Conservation (phyloP, 2,797 vertebrate species). For the Malacoraja senta region DNA sequence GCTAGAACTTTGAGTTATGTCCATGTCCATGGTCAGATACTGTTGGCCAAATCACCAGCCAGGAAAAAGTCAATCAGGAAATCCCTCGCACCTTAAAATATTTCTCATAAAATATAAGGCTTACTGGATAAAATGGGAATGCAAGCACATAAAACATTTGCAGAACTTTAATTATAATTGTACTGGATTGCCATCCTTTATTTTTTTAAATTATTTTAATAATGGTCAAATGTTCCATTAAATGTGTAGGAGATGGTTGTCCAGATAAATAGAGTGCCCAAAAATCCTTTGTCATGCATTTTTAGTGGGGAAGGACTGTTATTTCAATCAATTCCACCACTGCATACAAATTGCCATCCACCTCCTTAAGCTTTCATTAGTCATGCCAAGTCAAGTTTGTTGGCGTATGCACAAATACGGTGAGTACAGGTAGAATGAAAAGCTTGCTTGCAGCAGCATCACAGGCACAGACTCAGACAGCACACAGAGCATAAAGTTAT, state of each 20-base stretch:
- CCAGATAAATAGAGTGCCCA: not conserved
- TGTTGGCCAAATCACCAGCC: not conserved
- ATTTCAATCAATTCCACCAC: conserved; percentile 17
- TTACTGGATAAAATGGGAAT: not conserved
- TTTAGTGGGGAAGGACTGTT: not conserved
- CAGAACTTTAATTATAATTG: not conserved
- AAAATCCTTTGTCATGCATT: not conserved
- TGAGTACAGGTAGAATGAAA: no score
- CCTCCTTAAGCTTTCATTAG: conserved; percentile 49
- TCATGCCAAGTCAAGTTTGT: no score
- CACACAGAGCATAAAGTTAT: no score
- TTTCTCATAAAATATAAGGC: not conserved
- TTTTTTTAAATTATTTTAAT: not conserved
- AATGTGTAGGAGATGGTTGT: not conserved
- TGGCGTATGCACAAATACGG: no score
- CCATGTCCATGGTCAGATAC: not conserved
- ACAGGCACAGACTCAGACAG: no score
- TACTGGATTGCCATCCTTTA: not conserved
- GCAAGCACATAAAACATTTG: not conserved
- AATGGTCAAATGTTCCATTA: not conserved
- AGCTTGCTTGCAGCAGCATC: no score
- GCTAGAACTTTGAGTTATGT: not conserved
- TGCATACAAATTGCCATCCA: conserved; percentile 66
- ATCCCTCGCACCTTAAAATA: not conserved
- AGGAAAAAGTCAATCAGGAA: not conserved